Evolutionary conservation across 2,888 invertebrate species (phyloP), one percentile per base, ranked within the genome.

Genomic region (Allolobophora icterica): DNA sequence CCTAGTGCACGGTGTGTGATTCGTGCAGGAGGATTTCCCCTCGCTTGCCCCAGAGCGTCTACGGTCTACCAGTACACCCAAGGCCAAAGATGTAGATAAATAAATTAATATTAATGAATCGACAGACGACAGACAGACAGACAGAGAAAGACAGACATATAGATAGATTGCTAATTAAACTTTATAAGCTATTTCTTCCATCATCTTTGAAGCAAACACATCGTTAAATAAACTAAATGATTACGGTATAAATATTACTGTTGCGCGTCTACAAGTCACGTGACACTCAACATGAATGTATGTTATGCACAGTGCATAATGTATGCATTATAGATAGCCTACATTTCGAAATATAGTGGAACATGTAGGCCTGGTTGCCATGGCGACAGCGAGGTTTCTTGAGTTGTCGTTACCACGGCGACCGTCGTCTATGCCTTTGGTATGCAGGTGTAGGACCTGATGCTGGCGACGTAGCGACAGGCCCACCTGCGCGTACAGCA

Each of bases 381-480:
- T 71, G n/a, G 71, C n/a, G 30, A 71, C 71, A 11, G n/a, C 13
- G n/a, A n/a, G 71, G 71, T 71, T 3, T n/a, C 71, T 30, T 71
- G 0, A 8, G 71, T 71, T 71, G n/a, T n/a, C 71, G 71, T 71
- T 71, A 71, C 71, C 71, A 71, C n/a, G n/a, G n/a, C 71, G 30
- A 71, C 71, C 71, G 71, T 71, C 71, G 71, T 34, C 87, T 87
- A 87, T 34, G 87, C 6, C 24, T 87, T 87, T 35, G 87, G 87
- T 0, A 87, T 34, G 87, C 87, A 87, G 35, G 87, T 38, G 87
- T 35, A 87, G 6, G 87, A 87, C 5, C 87, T 5, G 87, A 87
- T 87, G 87, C 87, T 87, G 87, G 87, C 87, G 87, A 35, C 87
- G 34, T 87, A 87, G 87, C 87, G 87, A 87, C 87, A 87, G 15